Base-by-base conservation (phyloP, 1,140 invertebrate genomes). In the Cyclina sinensis region DNA sequence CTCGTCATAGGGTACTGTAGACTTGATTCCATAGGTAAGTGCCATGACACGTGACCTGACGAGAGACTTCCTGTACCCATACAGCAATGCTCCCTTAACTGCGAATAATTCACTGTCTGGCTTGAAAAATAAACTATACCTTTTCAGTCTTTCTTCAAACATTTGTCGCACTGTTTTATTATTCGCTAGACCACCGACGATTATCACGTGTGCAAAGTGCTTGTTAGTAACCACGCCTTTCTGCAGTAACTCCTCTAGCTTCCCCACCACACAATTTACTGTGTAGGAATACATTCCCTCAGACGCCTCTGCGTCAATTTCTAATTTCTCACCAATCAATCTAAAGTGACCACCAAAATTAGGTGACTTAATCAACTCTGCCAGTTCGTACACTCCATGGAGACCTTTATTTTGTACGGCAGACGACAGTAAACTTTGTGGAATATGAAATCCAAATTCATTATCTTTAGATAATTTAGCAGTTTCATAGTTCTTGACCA, bases 281-380 rank as follows among this genome's bases (percentile, higher is more conserved):
- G 76, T 70, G 59, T 78, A 87, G 1, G 48, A 39, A 87, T 43
- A 87, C 85, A 87, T 70, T 37, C 85, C 74, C 24, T 54, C 43
- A 7, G 46, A 37, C 14, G 74, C 70, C 24, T 79, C 74, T 0
- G 27, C 57, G 14, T 57, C 46, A 46, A 87, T 65, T 14, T 68
- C 35, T 30, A 87, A 48, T 0, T 1, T 80, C 16, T 62, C 30
- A 7, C 59, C 57, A 16, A 18, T 21, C 12, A 87, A 9, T 51
- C 68, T 30, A 39, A 87, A 87, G 46, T 80, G 59, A 27, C 76
- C 76, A 1, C 85, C 85, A 70, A 79, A 87, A 59, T 65, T 87
- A 27, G 74, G 59, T 4, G 85, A 68, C 21, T 54, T 62, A 14
- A 87, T 62, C 14, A 59, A 16, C 12, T 62, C 59, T n/a, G 27